A percentile compares a stretch with the other conserved stretches of the same genome.
phyloP scores from a whole-genome alignment of 1,140 invertebrate genomes.

The Branchinecta lynchi region DNA sequence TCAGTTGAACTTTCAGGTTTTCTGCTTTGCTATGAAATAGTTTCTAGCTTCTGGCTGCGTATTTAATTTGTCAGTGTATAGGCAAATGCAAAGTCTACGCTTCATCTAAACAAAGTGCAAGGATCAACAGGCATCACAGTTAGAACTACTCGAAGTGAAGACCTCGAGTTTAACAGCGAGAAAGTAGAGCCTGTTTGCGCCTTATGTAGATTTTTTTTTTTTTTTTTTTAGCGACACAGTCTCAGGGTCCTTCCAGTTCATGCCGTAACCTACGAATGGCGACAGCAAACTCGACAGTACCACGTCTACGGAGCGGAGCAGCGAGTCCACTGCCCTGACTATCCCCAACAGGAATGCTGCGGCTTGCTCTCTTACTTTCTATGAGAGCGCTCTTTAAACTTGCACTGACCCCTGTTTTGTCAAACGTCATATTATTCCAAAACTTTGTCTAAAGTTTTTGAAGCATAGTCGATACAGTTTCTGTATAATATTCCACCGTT shows the following conservation, averaged over 20 bases:
- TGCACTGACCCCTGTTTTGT: too few species aligned
- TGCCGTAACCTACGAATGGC: not conserved
- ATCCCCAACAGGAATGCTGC: constrained; percentile 1
- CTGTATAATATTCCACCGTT: too few species aligned
- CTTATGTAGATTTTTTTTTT: not conserved
- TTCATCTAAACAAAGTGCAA: not conserved
- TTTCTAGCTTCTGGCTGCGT: too few species aligned
- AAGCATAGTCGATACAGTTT: too few species aligned
- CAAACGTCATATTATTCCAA: too few species aligned
- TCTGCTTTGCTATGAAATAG: too few species aligned
- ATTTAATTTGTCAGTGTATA: too few species aligned
- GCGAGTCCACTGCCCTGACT: not conserved
- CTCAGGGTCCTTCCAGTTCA: not conserved
- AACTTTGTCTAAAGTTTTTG: too few species aligned
- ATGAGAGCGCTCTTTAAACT: not conserved
- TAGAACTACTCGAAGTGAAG: not conserved
- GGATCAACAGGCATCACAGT: not conserved
- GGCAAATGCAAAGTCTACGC: not conserved
- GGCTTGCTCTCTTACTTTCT: not conserved
- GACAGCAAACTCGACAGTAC: not conserved
- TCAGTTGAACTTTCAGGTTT: too few species aligned
- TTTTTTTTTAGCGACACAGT: not conserved
- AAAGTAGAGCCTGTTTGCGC: not conserved
- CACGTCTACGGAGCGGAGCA: not conserved
- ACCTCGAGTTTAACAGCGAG: not conserved